Evolutionary conservation across 2,888 invertebrate genomes (phyloP).

Genomic region (Tachystola acroxantha): DNA sequence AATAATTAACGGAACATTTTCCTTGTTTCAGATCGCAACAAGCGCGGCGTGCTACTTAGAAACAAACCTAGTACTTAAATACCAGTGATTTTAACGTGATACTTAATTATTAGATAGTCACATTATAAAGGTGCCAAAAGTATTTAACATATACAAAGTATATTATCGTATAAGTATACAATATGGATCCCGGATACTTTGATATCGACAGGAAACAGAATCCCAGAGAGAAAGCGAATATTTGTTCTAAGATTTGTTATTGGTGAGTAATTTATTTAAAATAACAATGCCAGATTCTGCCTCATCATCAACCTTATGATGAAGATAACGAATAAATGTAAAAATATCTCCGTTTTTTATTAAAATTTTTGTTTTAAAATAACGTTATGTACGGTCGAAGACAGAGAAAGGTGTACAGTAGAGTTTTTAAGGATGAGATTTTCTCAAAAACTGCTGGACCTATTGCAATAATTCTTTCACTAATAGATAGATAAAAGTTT

Average conservation of each 20-base stretch:
- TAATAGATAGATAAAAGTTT: no score
- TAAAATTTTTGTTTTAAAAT: no score
- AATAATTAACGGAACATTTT: background rate
- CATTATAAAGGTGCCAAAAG: constrained; percentile 7
- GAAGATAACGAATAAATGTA: no score
- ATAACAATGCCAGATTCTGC: no score
- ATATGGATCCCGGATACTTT: constrained; percentile 74
- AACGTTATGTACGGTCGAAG: no score
- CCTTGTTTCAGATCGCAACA: background rate
- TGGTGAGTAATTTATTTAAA: constrained; percentile 76
- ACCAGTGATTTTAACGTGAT: constrained; percentile 5
- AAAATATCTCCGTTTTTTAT: no score
- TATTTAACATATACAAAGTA: background rate
- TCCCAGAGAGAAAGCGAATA: constrained; percentile 81
- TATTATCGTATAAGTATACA: constrained; percentile 8
- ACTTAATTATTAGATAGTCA: constrained; percentile 1
- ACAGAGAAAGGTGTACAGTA: no score
- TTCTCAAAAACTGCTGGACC: no score
- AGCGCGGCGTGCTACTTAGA: constrained; percentile 1
- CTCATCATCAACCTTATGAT: no score
- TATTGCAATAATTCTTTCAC: no score
- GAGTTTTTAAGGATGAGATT: no score
- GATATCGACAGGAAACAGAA: constrained; percentile 74
- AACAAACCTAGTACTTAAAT: constrained; percentile 2
- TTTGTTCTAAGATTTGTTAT: constrained; percentile 80